Base-by-base conservation (phyloP, 1,140 invertebrate genomes). In the Anastatus disparis region DNA sequence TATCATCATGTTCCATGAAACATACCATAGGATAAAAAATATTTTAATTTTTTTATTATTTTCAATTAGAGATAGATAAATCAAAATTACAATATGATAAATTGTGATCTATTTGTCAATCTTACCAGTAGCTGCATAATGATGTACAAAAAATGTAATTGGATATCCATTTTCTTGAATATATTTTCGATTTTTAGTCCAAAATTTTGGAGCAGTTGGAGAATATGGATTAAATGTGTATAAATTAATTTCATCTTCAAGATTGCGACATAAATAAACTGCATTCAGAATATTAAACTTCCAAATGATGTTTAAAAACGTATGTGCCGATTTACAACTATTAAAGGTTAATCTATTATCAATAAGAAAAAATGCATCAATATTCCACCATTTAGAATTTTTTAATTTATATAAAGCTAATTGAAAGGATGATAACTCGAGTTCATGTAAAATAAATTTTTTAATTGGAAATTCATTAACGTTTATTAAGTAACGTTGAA, bases 401-500 rank as follows among this genome's bases (percentile, higher is more conserved):
- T 35, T 55, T 55, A 55, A 35, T 55, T 55, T 55, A 22, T 55
- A 35, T 55, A 55, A 35, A 12, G 12, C 12, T 26, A 55, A 15
- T 35, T 55, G 1, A 35, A 55, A 35, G 8, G 27, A 20, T 10
- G 31, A 12, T 2, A 35, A 9, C 17, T 55, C 35, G 3, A 55
- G 8, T 35, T 55, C 53, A 9, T 35, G 8, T 2, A 20, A 10
- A 17, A 55, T 22, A 35, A 55, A 12, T 12, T 7, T 31, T 20
- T 55, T 55, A 17, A 29, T 29, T 12, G 53, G 53, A 0, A 55
- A 22, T 22, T 55, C 29, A 20, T 55, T 22, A 2, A 17, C n/a
- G 35, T 55, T 35, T 35, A 55, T 29, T n/a, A n/a, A n/a, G 22
- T 55, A 55, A 20, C 27, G 53, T 15, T 55, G 7, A n/a, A 4